Evolutionary conservation across 2,113 vertebrate species (phyloP).

Genomic region (Orcinus orca): DNA sequence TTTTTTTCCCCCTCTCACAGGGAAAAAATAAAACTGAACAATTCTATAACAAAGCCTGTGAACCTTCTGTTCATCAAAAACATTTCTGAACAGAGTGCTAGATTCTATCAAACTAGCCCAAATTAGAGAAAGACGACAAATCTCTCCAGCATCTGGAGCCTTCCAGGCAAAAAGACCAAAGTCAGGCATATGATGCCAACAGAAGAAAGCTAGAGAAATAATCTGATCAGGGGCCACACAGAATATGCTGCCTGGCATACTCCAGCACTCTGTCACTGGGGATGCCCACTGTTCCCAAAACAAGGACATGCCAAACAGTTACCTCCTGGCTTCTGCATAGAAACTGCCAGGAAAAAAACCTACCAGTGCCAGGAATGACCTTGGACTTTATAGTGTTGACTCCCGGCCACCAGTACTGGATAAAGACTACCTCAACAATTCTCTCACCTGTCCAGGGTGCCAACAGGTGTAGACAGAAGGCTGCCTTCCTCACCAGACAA

Average conservation of each 20-base stretch:
- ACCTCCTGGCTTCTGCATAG: slow-evolving; percentile 36
- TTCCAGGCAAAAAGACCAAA: slow-evolving; percentile 26
- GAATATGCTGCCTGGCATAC: not conserved
- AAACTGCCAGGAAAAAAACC: slow-evolving; percentile 18
- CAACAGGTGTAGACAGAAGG: not conserved
- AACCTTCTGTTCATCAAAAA: slow-evolving; percentile 48
- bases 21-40: slow-evolving; percentile 42
- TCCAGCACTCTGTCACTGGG: not conserved
- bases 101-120: slow-evolving; percentile 37
- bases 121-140: slow-evolving; percentile 32
- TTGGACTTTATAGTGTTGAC: slow-evolving; percentile 19
- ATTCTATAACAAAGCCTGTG: slow-evolving; percentile 42
- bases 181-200: not conserved
- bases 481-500: not conserved
- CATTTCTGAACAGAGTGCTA: slow-evolving; percentile 35
- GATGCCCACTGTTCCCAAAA: slow-evolving; percentile 13
- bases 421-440: not conserved
- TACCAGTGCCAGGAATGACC: slow-evolving; percentile 29
- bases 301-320: not conserved
- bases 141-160: not conserved
- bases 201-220: not conserved
- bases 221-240: not conserved
- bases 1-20: not conserved
- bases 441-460: not conserved
- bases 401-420: not conserved